Percentiles rank a stretch among this genome's conserved stretches.
phyloP scores from a whole-genome alignment of 2,888 invertebrate genomes.

The Chirona hameri region DNA sequence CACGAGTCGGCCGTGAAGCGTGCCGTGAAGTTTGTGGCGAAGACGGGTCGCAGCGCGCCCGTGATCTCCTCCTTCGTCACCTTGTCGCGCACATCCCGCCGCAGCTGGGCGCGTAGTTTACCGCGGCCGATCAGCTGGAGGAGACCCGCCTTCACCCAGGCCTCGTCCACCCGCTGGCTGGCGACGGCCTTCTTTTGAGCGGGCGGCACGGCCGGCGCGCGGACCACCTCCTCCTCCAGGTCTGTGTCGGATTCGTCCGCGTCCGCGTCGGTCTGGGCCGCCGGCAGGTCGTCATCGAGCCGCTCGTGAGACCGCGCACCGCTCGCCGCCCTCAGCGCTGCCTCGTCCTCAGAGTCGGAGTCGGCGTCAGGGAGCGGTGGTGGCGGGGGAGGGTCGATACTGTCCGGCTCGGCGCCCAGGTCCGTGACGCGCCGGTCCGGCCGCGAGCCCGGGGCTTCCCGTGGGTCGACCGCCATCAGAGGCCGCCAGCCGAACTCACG shows the following conservation, averaged over 20 bases:
- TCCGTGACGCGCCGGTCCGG: background rate
- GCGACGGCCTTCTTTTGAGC: background rate
- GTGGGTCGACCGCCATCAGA: background rate
- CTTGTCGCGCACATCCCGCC: background rate
- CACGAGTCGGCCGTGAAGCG: background rate
- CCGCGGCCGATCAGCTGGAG: background rate
- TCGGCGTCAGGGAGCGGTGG: background rate
- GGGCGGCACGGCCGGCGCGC: background rate
- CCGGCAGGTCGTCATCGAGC: background rate
- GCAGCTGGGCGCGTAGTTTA: background rate
- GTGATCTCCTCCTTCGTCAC: background rate
- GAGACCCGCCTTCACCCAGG: background rate
- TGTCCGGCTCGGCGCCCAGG: background rate
- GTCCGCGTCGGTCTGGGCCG: background rate
- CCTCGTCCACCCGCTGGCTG: background rate
- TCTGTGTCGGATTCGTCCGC: background rate
- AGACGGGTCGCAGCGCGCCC: conserved; percentile 1
- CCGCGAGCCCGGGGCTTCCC: background rate
- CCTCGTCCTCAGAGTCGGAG: background rate
- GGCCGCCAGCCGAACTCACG: conserved; percentile 6
- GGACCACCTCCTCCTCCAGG: background rate
- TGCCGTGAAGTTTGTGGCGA: conserved; percentile 1
- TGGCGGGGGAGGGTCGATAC: background rate
- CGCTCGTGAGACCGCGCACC: too few relatives aligned
- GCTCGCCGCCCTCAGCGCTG: too few relatives aligned